These are phyloP conservation scores for Struthidea cinerea DNA, from an alignment of 2,113 vertebrate species.

Conservation along the genomic window DNA sequence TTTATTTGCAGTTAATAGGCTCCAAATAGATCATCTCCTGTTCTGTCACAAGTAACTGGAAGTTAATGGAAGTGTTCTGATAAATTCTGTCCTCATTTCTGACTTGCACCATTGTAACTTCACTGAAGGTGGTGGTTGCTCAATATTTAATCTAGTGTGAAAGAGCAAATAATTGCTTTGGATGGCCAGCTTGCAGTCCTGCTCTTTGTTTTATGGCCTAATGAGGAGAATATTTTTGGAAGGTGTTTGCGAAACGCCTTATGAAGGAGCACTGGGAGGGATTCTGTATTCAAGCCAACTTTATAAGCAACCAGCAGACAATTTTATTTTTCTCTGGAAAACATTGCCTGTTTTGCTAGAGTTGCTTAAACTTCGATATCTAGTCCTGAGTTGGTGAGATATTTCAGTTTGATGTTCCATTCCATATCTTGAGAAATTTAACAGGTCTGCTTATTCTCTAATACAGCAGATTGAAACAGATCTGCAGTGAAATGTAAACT, in stretches of 20 bases:
- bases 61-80: not conserved
- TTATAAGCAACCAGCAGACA: not conserved
- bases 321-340: not conserved
- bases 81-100: not conserved
- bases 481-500: not conserved
- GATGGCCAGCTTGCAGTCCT: not conserved
- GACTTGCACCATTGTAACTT: not conserved
- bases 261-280: not conserved
- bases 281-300: not conserved
- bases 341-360: not conserved
- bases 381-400: not conserved
- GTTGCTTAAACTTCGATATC: not conserved
- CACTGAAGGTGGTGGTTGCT: not conserved
- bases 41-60: not conserved
- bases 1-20: not conserved
- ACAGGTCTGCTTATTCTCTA: not conserved
- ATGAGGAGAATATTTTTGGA: constrained; percentile 32
- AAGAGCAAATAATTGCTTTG: constrained; percentile 3
- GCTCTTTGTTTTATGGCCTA: not conserved
- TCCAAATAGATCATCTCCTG: not conserved
- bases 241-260: not conserved
- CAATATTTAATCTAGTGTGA: not conserved
- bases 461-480: not conserved
- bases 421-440: not conserved
- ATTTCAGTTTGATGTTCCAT: not conserved